Evolutionary conservation across 2,888 invertebrate genomes (phyloP).

Genomic region (Hyles lineata): DNA sequence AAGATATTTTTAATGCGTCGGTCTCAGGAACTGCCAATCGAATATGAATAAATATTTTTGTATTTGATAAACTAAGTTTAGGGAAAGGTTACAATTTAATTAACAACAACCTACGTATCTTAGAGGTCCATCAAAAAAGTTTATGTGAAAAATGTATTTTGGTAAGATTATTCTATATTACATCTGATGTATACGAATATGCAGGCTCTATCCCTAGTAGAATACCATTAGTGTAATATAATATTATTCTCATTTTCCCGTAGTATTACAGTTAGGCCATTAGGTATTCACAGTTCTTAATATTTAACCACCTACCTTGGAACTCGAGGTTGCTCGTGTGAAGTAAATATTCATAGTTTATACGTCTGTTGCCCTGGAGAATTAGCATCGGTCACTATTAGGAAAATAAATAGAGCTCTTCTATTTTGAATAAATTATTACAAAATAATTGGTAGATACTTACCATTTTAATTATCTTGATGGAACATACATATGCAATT

Average conservation of each 20-base stretch:
- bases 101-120: too few relatives aligned
- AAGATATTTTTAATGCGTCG: too few relatives aligned
- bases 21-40: too few relatives aligned
- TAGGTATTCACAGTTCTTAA: constrained; percentile 8
- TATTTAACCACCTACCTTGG: constrained; percentile 2
- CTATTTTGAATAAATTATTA: neutral
- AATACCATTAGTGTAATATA: neutral
- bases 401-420: neutral
- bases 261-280: neutral
- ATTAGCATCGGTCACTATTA: neutral
- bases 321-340: neutral
- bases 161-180: too few relatives aligned
- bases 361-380: neutral
- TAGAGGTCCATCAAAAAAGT: too few relatives aligned
- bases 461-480: neutral
- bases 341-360: constrained; percentile 15
- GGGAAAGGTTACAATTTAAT: too few relatives aligned
- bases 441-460: neutral
- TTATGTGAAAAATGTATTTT: too few relatives aligned
- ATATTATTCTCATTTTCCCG: neutral
- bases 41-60: too few relatives aligned
- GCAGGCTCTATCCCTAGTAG: too few relatives aligned
- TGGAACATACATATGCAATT: too few relatives aligned
- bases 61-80: too few relatives aligned
- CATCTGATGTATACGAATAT: too few relatives aligned